A percentile compares a stretch with the other conserved stretches of the same genome.
Conservation (phyloP, 2,797 vertebrate genomes). For the Oreochromis grahami region DNA sequence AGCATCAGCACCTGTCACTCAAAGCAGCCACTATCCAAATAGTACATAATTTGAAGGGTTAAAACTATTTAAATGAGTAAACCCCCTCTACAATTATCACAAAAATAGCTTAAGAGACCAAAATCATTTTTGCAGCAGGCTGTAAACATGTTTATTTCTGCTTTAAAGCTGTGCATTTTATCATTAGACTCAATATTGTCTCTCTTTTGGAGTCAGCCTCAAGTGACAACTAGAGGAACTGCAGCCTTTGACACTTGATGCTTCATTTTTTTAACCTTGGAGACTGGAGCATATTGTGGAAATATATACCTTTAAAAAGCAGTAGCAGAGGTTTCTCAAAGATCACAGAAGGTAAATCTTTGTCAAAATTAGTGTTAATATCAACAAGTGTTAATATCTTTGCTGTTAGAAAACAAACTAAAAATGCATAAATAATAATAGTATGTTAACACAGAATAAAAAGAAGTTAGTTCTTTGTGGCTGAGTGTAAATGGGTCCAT, state of each 20-base stretch:
- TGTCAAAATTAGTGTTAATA: background rate
- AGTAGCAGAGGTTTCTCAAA: background rate
- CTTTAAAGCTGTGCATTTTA: background rate
- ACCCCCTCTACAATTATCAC: background rate
- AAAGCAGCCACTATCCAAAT: background rate
- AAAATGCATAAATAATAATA: background rate
- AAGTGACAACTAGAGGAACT: background rate
- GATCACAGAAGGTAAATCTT: background rate
- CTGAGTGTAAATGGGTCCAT: background rate
- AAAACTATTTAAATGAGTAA: background rate
- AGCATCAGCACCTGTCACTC: background rate
- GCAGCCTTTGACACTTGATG: background rate
- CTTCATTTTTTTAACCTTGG: background rate
- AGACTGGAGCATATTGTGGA: background rate
- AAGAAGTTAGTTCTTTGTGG: background rate
- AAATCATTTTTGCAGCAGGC: background rate
- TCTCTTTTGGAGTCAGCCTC: background rate
- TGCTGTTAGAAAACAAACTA: background rate
- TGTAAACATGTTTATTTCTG: background rate
- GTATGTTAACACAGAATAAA: background rate
- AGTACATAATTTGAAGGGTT: background rate
- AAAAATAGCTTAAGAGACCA: background rate
- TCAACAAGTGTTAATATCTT: background rate
- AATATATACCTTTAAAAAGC: background rate
- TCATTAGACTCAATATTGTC: background rate